Evolutionary conservation across 2,113 vertebrate species (phyloP).

Genomic region (Pomatorhinus ruficollis): DNA sequence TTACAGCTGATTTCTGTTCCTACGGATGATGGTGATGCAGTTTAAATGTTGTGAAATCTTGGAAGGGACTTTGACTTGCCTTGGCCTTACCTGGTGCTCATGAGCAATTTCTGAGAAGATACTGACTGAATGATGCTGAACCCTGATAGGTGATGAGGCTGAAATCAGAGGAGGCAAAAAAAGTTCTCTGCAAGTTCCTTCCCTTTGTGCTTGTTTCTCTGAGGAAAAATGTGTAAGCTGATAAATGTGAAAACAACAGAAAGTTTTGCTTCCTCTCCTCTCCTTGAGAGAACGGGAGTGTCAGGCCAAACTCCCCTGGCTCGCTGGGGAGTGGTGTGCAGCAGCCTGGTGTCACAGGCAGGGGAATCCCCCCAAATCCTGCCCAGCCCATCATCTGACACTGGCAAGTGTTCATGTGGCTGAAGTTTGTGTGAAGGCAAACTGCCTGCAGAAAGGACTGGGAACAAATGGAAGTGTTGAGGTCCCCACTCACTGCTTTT

Average conservation of each 20-base stretch:
- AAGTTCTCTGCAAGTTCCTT: not conserved
- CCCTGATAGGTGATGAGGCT: not conserved
- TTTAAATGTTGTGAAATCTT: not conserved
- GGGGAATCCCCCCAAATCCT: not conserved
- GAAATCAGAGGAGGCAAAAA: not conserved
- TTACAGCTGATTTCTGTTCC: not conserved
- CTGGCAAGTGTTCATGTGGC: accelerated
- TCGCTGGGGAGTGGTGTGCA: not conserved
- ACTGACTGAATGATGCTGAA: not conserved
- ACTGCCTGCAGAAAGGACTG: not conserved
- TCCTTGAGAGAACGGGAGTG: not conserved
- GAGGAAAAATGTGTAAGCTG: not conserved
- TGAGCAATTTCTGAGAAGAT: not conserved
- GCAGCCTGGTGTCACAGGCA: not conserved
- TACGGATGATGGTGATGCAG: not conserved
- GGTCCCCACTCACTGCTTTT: not conserved
- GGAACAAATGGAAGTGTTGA: not conserved
- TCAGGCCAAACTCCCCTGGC: not conserved
- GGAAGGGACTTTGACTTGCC: not conserved
- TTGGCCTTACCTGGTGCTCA: not conserved
- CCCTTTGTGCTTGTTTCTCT: not conserved
- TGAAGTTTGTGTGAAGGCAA: not conserved
- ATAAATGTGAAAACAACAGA: not conserved
- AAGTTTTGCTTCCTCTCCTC: not conserved
- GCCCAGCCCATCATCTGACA: not conserved